phyloP scores from a whole-genome alignment of 2,797 vertebrate species.

The Sparus aurata region DNA sequence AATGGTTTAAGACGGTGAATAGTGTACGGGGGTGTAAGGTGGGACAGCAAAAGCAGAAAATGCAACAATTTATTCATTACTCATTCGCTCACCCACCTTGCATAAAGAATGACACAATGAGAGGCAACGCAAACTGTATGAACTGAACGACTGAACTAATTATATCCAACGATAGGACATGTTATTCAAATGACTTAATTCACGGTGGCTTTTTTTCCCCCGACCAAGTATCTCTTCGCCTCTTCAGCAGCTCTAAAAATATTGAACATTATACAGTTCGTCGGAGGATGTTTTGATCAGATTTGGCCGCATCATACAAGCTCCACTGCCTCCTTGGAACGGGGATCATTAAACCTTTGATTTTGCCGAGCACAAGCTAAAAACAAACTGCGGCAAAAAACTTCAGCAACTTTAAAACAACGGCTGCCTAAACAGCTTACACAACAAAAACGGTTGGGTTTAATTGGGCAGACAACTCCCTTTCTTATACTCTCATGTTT shows the following conservation, averaged over 20 bases:
- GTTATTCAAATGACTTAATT: background rate
- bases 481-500: constrained; percentile 16
- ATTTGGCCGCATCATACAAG: background rate
- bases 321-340: background rate
- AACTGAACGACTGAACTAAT: constrained; percentile 7
- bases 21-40: constrained; percentile 39
- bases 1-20: constrained; percentile 44
- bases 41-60: constrained; percentile 41
- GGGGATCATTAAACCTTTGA: background rate
- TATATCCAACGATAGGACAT: background rate
- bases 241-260: background rate
- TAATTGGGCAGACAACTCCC: constrained; percentile 21
- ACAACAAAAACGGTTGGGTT: constrained; percentile 30
- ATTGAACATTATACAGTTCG: background rate
- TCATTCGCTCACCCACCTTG: constrained; percentile 47
- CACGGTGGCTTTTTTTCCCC: background rate
- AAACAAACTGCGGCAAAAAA: background rate
- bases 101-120: constrained; percentile 36
- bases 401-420: background rate
- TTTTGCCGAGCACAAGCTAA: background rate
- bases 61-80: constrained; percentile 50
- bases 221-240: background rate
- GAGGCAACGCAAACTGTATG: constrained; percentile 12
- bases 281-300: background rate
- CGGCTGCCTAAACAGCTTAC: constrained; percentile 7